phyloP scores from a whole-genome alignment of 1,140 invertebrate genomes.

The Drosophila subobscura region DNA sequence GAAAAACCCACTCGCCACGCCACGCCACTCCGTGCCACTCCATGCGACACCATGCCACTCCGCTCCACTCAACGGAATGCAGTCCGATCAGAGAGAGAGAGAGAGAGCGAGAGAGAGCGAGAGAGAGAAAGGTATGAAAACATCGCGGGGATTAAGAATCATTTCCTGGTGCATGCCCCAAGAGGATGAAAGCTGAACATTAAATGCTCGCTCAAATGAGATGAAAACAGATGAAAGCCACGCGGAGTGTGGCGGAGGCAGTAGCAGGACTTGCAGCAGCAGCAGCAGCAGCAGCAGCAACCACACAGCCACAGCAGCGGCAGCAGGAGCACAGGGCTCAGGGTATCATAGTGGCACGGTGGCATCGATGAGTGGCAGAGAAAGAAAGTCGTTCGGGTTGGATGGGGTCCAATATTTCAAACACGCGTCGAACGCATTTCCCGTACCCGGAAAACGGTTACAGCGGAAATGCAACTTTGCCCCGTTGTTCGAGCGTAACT shows the following conservation, averaged over 20 bases:
- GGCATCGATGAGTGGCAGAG: background rate
- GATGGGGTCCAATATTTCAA: conserved; percentile 58
- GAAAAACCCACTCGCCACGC: conserved; percentile 12
- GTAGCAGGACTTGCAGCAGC: conserved; percentile 4
- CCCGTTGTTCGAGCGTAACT: conserved; percentile 62
- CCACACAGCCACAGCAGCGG: conserved; percentile 11
- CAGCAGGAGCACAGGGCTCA: conserved; percentile 12
- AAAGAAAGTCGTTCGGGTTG: background rate
- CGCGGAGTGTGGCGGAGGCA: background rate
- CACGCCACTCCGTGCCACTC: background rate
- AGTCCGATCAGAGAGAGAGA: no score
- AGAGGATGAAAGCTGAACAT: conserved; percentile 26
- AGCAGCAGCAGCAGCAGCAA: conserved; percentile 30
- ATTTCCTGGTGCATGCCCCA: conserved; percentile 36
- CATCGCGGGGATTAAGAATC: conserved; percentile 36
- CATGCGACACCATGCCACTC: no score
- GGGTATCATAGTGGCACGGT: background rate
- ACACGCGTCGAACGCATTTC: conserved; percentile 67
- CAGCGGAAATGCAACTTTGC: conserved; percentile 65
- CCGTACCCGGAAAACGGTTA: conserved; percentile 59
- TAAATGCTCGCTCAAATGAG: conserved; percentile 52
- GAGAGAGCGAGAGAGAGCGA: no score
- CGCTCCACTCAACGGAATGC: no score
- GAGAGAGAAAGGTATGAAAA: no score
- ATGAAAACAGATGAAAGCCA: conserved; percentile 27